phyloP scores from a whole-genome alignment of 2,113 vertebrate species.

The Pachyramphus minor region DNA sequence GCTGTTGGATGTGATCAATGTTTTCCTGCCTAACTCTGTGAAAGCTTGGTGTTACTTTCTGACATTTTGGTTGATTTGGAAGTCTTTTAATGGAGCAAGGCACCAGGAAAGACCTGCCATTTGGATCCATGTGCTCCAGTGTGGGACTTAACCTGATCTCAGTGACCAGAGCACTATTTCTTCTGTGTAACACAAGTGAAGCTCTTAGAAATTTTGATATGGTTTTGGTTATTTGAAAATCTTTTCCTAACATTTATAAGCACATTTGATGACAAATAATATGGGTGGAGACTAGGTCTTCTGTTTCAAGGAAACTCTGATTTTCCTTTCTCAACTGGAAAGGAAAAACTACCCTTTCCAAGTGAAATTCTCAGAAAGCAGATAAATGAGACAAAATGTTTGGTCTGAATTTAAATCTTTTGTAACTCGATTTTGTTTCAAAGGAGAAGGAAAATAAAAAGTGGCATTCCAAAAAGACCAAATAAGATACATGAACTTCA shows the following conservation, averaged over 20 bases:
- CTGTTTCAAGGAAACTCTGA: conserved; percentile 16
- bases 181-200: background rate
- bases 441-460: background rate
- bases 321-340: conserved; percentile 11
- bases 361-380: conserved; percentile 23
- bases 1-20: background rate
- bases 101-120: background rate
- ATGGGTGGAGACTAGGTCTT: background rate
- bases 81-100: background rate
- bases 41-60: background rate
- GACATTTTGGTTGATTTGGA: background rate
- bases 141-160: background rate
- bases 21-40: background rate
- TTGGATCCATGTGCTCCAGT: background rate
- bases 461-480: background rate
- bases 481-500: background rate
- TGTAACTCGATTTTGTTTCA: background rate
- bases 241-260: background rate
- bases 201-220: background rate
- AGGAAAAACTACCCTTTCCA: background rate
- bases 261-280: background rate
- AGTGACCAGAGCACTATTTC: background rate
- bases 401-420: background rate
- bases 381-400: background rate
- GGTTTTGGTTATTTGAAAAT: background rate